These are phyloP conservation scores for Xiphorhynchus erythropygius DNA, from an alignment of 2,797 vertebrate genomes.

Conservation along the genomic window DNA sequence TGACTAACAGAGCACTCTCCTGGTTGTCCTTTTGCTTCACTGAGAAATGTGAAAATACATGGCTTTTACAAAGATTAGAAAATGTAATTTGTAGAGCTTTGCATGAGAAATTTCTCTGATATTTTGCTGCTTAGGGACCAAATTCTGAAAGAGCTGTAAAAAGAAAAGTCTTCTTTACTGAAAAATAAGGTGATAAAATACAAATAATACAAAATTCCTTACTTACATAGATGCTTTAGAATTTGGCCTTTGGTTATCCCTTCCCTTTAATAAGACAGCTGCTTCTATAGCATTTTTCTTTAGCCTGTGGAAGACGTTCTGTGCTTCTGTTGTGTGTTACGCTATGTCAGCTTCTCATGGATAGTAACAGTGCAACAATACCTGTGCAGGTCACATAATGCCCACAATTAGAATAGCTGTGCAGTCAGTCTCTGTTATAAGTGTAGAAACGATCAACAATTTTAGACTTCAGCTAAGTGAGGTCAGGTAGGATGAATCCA, in stretches of 20 bases:
- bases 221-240: background rate
- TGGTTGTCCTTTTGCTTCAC: background rate
- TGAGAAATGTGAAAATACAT: background rate
- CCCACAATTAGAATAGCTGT: background rate
- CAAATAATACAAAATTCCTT: background rate
- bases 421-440: background rate
- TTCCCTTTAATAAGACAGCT: background rate
- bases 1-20: background rate
- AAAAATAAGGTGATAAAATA: background rate
- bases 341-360: background rate
- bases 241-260: background rate
- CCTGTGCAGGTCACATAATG: background rate
- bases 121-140: background rate
- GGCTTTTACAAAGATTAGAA: background rate
- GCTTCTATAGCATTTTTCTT: background rate
- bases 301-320: no score
- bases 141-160: background rate
- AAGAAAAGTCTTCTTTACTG: background rate
- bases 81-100: background rate
- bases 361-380: background rate
- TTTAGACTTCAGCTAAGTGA: background rate
- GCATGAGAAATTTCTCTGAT: background rate
- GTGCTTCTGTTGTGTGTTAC: background rate
- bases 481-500: background rate
- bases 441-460: background rate